A percentile compares a stretch with the other conserved stretches of the same genome.
These are phyloP conservation scores for Drosophila nigrodunni DNA, from an alignment of 1,140 invertebrate genomes.

Conservation along the genomic window DNA sequence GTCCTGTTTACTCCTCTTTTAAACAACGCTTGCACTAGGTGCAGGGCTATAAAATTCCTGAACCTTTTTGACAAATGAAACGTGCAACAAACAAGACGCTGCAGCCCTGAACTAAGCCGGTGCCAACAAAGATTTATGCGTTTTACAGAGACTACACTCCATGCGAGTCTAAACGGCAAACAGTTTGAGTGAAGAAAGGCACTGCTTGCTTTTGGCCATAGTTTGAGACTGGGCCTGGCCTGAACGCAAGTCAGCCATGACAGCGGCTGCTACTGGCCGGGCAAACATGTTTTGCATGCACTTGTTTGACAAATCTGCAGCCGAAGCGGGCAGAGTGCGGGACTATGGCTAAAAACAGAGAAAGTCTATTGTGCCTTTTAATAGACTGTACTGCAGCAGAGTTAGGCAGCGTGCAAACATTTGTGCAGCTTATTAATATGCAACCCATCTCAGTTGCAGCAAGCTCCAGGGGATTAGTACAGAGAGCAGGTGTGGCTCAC, in stretches of 20 bases:
- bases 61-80: constrained; percentile 78
- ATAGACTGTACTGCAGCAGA: constrained; percentile 66
- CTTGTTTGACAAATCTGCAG: constrained; percentile 15
- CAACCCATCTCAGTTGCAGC: constrained; percentile 40
- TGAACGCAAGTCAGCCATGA: constrained; percentile 15
- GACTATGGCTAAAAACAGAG: background rate
- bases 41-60: constrained; percentile 64
- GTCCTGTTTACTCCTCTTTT: background rate
- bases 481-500: constrained; percentile 44
- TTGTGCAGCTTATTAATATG: constrained; percentile 79
- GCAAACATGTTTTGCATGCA: constrained; percentile 46
- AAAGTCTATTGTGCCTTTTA: constrained; percentile 69
- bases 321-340: background rate
- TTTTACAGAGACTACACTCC: constrained; percentile 67
- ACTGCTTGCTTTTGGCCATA: constrained; percentile 16
- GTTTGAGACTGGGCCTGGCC: constrained; percentile 20
- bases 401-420: constrained; percentile 67
- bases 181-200: constrained; percentile 68
- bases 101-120: constrained; percentile 46
- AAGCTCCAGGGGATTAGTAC: constrained; percentile 41
- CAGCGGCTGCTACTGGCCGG: constrained; percentile 20
- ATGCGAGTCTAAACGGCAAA: constrained; percentile 78
- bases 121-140: constrained; percentile 79
- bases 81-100: constrained; percentile 74
- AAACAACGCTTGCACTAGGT: constrained; percentile 9